phyloP scores from a whole-genome alignment of 2,113 vertebrate genomes.

The Anarrhichthys ocellatus region DNA sequence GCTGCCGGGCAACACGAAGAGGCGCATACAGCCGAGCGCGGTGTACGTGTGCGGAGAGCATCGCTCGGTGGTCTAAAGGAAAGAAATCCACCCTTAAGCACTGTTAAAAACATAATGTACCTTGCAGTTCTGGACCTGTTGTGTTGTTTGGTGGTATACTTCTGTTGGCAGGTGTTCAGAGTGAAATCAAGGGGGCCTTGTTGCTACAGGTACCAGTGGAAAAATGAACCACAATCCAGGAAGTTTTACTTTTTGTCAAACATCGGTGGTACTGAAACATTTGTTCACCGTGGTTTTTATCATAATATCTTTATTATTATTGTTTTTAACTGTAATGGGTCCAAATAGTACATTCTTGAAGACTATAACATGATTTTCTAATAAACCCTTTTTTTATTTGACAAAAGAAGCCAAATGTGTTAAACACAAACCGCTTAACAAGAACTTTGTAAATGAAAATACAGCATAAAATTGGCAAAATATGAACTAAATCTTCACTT shows the following conservation, averaged over 20 bases:
- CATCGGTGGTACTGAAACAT: background rate
- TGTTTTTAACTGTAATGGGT: background rate
- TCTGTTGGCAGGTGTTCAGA: constrained; percentile 17
- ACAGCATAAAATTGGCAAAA: background rate
- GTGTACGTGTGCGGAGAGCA: constrained; percentile 96
- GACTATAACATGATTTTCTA: background rate
- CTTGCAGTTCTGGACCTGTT: background rate
- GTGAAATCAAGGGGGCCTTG: constrained; percentile 7
- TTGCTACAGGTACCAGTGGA: background rate
- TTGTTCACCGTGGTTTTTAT: background rate
- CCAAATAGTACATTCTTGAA: background rate
- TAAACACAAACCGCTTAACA: background rate
- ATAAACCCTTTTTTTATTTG: background rate
- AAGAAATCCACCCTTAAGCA: background rate
- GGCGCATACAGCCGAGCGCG: constrained; percentile 94
- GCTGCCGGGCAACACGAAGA: constrained; percentile 90
- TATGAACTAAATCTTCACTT: no score
- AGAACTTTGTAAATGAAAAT: background rate
- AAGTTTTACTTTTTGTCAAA: background rate
- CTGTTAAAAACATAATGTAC: constrained; percentile 9
- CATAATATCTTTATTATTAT: no score
- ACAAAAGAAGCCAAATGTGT: background rate
- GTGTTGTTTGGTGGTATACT: constrained; percentile 26
- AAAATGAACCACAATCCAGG: background rate
- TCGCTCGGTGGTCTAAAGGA: constrained; percentile 88